Evolutionary conservation across 2,888 invertebrate genomes (phyloP), one percentile per base, ranked within the genome.

Genomic region (Hedychridium roseum): DNA sequence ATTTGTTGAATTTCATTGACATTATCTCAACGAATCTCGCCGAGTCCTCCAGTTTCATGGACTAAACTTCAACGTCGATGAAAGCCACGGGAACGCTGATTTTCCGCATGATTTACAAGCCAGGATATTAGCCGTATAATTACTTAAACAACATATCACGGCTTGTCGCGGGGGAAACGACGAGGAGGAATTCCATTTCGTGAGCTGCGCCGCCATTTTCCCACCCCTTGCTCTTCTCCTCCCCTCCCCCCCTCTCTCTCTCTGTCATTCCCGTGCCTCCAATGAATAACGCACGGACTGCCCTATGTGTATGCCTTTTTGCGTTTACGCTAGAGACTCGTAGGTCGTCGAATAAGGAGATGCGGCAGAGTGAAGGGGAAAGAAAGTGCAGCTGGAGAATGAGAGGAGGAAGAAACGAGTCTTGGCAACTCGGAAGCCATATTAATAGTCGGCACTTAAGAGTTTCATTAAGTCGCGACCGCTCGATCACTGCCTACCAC

Each of bases 381-480:
- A 16, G 40, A 34, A 30, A 17, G 31, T 26, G 16, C n/a, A n/a
- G n/a, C n/a, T n/a, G n/a, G n/a, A 4, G 35, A 12, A 36, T 34
- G 53, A 36, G 39, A 37, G 40, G 46, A 32, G 36, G 18, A 20
- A 27, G 47, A 46, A 50, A 45, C 56, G 49, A 50, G 57, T 57
- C 55, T 43, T 34, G 53, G 59, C 55, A 66, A 68, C 70, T 68
- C 60, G 66, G 64, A 73, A 74, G 70, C 73, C 70, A 71, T 76
- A 76, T 76, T 75, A 74, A 76, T 76, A 73, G 76, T 72, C 69
- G 68, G 66, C 67, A 70, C 74, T 76, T 72, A 70, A 71, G 74
- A 75, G 73, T 74, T 76, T 76, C 75, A 76, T 76, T 76, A 76
- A 76, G 76, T 73, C 66, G 67, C 72, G 64, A 68, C 64, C 72